Evolutionary conservation across 2,797 vertebrate genomes (phyloP).

Genomic region (Crenichthys baileyi): DNA sequence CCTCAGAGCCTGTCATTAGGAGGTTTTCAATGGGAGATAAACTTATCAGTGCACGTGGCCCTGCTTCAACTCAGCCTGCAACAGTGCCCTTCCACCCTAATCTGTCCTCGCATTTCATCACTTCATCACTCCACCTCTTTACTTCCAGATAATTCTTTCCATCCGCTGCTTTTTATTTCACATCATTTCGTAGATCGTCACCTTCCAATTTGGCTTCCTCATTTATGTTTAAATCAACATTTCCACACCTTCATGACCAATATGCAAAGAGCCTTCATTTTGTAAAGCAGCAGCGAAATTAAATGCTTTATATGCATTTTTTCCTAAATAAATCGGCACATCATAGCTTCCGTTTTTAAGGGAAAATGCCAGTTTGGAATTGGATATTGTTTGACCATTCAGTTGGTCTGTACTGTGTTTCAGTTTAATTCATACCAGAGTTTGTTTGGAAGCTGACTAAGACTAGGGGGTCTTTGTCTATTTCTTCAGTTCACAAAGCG

Average conservation of each 20-base stretch:
- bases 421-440: background rate
- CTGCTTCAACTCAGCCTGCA: conserved; percentile 24
- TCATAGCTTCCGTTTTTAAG: background rate
- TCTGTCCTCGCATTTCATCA: conserved; percentile 38
- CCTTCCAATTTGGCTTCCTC: conserved; percentile 41
- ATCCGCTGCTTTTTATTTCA: conserved; percentile 32
- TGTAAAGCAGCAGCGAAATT: background rate
- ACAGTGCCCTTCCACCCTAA: conserved; percentile 8
- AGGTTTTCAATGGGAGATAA: conserved; percentile 45
- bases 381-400: no score
- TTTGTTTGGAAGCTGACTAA: background rate
- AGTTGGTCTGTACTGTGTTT: background rate
- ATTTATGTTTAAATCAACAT: conserved; percentile 17
- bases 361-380: background rate
- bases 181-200: conserved; percentile 22
- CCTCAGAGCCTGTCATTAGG: conserved; percentile 10
- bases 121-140: conserved; percentile 36
- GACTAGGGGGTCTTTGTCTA: background rate
- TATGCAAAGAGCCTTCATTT: background rate
- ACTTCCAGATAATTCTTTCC: conserved; percentile 53
- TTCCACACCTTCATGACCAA: background rate
- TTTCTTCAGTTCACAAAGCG: background rate
- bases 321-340: background rate
- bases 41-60: conserved; percentile 35
- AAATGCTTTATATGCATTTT: background rate